phyloP scores from a whole-genome alignment of 2,888 invertebrate genomes.

The Orthosia cruda region DNA sequence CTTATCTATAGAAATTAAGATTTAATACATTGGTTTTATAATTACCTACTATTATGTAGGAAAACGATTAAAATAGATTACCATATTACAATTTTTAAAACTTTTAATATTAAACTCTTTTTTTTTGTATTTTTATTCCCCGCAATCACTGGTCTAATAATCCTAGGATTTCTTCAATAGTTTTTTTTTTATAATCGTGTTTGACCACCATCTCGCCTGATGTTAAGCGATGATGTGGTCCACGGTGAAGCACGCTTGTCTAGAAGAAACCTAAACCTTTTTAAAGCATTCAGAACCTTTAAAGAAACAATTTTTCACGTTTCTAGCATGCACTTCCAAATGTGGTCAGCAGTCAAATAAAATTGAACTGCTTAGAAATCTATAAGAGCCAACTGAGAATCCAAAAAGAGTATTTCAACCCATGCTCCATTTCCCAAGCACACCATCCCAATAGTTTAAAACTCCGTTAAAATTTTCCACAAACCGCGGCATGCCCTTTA shows the following conservation, averaged over 20 bases:
- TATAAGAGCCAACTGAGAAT: not conserved
- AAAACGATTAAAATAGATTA: not conserved
- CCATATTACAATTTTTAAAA: not conserved
- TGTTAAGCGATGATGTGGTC: too few relatives aligned
- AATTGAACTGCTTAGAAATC: not conserved
- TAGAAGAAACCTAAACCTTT: too few relatives aligned
- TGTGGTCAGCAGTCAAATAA: not conserved
- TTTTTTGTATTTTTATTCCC: not conserved
- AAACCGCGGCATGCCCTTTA: slow-evolving; percentile 69
- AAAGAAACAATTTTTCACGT: too few relatives aligned
- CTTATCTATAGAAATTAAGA: slow-evolving; percentile 13
- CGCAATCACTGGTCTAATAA: not conserved
- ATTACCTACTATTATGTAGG: not conserved
- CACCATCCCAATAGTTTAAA: slow-evolving; percentile 54
- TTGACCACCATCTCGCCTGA: too few relatives aligned
- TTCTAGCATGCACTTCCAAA: not conserved
- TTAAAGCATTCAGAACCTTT: too few relatives aligned
- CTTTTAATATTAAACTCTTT: too few relatives aligned
- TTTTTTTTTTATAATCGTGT: too few relatives aligned
- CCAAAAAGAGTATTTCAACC: not conserved
- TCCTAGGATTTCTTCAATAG: too few relatives aligned
- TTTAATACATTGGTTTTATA: not conserved
- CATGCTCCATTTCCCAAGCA: slow-evolving; percentile 27
- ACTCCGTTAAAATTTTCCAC: slow-evolving; percentile 54
- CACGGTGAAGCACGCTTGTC: too few relatives aligned